Percentiles rank a stretch among this genome's conserved stretches.
phyloP scores from a whole-genome alignment of 2,113 vertebrate genomes.

The Lophius piscatorius region DNA sequence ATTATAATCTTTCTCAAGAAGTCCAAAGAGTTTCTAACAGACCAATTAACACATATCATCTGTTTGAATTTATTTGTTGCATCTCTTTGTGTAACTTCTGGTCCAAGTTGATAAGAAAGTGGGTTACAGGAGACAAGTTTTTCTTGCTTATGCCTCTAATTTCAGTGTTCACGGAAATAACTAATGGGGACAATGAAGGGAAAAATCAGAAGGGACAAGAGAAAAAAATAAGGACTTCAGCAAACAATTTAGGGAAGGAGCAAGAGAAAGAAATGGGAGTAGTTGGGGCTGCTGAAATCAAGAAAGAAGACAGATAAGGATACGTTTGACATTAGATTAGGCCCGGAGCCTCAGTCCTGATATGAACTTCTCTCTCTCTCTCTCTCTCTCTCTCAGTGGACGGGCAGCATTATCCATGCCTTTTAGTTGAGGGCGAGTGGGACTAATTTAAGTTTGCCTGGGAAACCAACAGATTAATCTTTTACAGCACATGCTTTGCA shows the following conservation, averaged over 20 bases:
- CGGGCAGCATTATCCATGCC: conserved; percentile 62
- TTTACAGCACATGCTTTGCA: conserved; percentile 76
- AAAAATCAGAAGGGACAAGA: conserved; percentile 1
- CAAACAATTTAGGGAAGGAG: conserved; percentile 1
- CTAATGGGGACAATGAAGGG: conserved; percentile 10
- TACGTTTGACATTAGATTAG: conserved; percentile 59
- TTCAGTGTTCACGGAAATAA: neutral
- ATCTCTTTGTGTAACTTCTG: neutral
- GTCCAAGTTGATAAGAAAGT: conserved; percentile 1
- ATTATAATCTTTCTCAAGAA: too few species aligned
- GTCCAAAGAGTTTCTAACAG: too few species aligned
- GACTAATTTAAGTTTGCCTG: conserved; percentile 74
- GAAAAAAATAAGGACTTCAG: conserved; percentile 4
- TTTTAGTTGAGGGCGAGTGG: conserved; percentile 64
- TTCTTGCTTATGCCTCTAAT: neutral
- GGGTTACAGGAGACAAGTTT: neutral
- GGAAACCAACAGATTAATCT: conserved; percentile 78
- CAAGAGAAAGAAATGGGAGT: conserved; percentile 1
- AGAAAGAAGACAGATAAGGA: conserved; percentile 24
- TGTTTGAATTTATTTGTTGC: too few species aligned
- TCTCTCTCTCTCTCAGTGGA: conserved; percentile 50
- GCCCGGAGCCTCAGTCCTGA: conserved; percentile 41
- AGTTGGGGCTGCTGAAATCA: conserved; percentile 20
- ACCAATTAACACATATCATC: too few species aligned
- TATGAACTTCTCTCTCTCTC: conserved; percentile 56